Base-by-base conservation (phyloP, 2,797 vertebrate species). In the Diplodus puntazzo region DNA sequence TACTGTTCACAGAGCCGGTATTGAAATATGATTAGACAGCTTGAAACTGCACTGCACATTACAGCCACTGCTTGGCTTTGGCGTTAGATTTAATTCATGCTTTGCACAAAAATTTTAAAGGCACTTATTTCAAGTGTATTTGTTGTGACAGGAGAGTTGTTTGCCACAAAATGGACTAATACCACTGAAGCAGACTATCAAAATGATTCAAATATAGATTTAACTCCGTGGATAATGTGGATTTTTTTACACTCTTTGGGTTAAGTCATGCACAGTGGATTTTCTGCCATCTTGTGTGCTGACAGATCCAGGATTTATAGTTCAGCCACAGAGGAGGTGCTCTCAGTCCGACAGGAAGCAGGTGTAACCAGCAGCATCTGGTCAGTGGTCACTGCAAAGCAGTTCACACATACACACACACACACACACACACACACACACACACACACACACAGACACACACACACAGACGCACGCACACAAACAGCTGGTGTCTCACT, bases 341-440 rank as follows among this genome's bases (percentile, higher is more conserved):
- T 79, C 77, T 83, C 43, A 55, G 30, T 64, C 62, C 48, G 66
- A 75, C 61, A 86, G 86, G 81, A 85, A 87, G 77, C 63, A 83
- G 69, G 43, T 80, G 66, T 67, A 80, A 74, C 77, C 62, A 76
- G n/a, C 27, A 57, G 25, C 7, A 1, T 80, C 73, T 84, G 75
- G 69, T 86, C 62, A 80, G 55, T 57, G 30, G 69, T 53, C 70
- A 69, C 69, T 66, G 39, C 48, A 25, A 50, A 18, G 46, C 50
- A 59, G 71, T 27, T 72, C 34, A 66, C 39, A 69, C 18, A 67
- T 20, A 73, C 67, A 73, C 59, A 68, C 30, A 73, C 23, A 43
- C 21, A 57, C 34, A 69, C 2, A 61, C 18, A 72, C 43, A 27
- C 10, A 45, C 43, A 66, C 39, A 63, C 21, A 30, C 25, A 72